These are phyloP conservation scores for Excalfactoria chinensis DNA, from an alignment of 2,113 vertebrate genomes.

Conservation along the genomic window DNA sequence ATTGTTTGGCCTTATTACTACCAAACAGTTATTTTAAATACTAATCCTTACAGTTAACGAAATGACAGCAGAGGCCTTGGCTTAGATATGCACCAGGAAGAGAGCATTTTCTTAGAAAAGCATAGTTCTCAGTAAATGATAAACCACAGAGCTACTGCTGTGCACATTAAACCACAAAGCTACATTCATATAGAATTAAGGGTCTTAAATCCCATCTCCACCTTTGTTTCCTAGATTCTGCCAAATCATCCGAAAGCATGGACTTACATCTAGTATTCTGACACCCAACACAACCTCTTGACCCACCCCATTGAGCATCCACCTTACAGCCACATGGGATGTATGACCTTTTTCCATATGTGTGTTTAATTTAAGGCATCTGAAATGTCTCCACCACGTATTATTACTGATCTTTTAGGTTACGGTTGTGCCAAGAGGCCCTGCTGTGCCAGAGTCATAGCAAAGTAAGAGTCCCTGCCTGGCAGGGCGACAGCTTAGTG, in stretches of 20 bases:
- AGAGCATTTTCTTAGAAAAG: slow-evolving; percentile 85
- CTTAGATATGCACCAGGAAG: slow-evolving; percentile 78
- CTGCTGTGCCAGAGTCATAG: neutral
- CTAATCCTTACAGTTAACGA: slow-evolving; percentile 64
- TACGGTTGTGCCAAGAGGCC: neutral
- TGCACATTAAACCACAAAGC: slow-evolving; percentile 76
- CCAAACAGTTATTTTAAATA: slow-evolving; percentile 64
- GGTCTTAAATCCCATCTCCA: slow-evolving; percentile 55
- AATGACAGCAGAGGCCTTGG: slow-evolving; percentile 67
- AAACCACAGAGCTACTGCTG: slow-evolving; percentile 81
- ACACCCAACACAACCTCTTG: neutral
- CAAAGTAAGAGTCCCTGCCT: neutral
- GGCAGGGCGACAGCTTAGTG: neutral
- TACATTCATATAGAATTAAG: slow-evolving; percentile 55
- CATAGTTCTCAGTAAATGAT: slow-evolving; percentile 83
- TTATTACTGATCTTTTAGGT: slow-evolving; percentile 37
- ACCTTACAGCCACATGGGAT: neutral
- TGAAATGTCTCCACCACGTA: slow-evolving; percentile 18
- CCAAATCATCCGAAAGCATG: slow-evolving; percentile 13
- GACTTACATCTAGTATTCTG: neutral
- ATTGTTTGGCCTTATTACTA: slow-evolving; percentile 63
- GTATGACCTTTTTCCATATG: slow-evolving; percentile 21
- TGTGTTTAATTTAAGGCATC: slow-evolving; percentile 30
- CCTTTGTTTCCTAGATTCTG: neutral
- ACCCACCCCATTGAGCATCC: neutral